Percentiles rank a stretch among this genome's conserved stretches.
phyloP scores from a whole-genome alignment of 2,888 invertebrate genomes.

The Andrena hattorfiana region DNA sequence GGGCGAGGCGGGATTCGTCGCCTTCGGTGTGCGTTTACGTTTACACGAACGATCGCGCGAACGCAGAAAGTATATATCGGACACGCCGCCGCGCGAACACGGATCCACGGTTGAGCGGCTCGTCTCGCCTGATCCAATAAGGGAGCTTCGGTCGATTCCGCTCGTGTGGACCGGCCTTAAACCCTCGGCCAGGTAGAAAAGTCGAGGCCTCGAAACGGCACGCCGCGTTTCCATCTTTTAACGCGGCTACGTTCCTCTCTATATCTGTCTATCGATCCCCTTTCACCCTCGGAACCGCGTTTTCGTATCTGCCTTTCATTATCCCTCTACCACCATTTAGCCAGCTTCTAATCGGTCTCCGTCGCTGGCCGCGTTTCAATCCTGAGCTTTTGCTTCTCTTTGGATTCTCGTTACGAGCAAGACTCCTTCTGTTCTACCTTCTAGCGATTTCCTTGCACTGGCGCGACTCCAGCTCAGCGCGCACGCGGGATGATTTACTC shows the following conservation, averaged over 20 bases:
- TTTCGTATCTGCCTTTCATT: background rate
- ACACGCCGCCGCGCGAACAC: conserved; percentile 11
- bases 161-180: conserved; percentile 59
- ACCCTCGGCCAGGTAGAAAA: conserved; percentile 42
- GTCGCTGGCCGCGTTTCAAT: background rate
- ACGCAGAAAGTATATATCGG: conserved; percentile 20
- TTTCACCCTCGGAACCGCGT: background rate
- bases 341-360: too few relatives aligned
- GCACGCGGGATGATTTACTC: background rate
- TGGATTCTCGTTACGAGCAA: background rate
- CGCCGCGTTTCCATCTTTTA: conserved; percentile 39
- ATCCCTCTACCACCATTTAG: background rate
- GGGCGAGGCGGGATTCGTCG: conserved; percentile 23
- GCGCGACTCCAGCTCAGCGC: background rate
- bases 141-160: conserved; percentile 52
- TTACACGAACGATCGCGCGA: conserved; percentile 39
- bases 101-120: conserved; percentile 55
- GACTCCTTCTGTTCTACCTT: background rate
- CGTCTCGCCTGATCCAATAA: conserved; percentile 59
- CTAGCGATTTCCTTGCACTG: conserved; percentile 7
- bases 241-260: conserved; percentile 1
- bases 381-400: background rate
- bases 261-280: background rate
- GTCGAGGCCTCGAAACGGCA: conserved; percentile 29
- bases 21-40: conserved; percentile 52